These are phyloP conservation scores for Lordiphosa fenestrarum DNA, from an alignment of 2,888 invertebrate genomes.

Conservation along the genomic window DNA sequence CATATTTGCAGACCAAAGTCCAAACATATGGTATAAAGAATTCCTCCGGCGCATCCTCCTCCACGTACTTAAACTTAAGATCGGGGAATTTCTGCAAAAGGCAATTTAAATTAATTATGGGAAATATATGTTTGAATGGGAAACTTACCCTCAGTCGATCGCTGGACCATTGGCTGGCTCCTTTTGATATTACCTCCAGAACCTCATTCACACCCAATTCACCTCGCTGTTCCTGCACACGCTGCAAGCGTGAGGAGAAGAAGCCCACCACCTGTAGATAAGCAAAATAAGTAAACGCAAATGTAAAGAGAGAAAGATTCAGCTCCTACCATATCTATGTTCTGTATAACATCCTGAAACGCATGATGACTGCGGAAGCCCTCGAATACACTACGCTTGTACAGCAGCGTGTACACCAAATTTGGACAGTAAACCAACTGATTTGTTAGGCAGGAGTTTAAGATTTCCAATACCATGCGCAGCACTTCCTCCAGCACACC, in stretches of 20 bases:
- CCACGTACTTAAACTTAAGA: slow-evolving; percentile 98
- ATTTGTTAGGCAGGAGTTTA: slow-evolving; percentile 95
- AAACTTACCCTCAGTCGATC: slow-evolving; percentile 91
- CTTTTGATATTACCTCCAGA: slow-evolving; percentile 92
- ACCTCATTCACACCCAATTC: slow-evolving; percentile 93
- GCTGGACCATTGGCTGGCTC: slow-evolving; percentile 95
- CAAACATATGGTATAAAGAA: slow-evolving; percentile 99
- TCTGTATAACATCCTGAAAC: slow-evolving; percentile 96
- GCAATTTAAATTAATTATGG: not conserved
- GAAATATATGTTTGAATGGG: too few species aligned
- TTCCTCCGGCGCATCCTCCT: slow-evolving; percentile 98
- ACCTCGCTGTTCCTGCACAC: slow-evolving; percentile 84
- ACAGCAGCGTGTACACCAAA: slow-evolving; percentile 96
- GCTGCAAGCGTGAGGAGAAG: slow-evolving; percentile 83
- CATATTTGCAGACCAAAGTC: slow-evolving; percentile 89
- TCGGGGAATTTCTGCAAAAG: slow-evolving; percentile 97
- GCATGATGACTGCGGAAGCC: slow-evolving; percentile 92
- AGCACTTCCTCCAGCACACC: slow-evolving; percentile 97
- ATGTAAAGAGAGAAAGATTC: too few species aligned
- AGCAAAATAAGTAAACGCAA: not conserved
- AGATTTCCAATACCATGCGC: slow-evolving; percentile 97
- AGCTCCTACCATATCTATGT: slow-evolving; percentile 90
- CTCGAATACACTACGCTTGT: slow-evolving; percentile 94
- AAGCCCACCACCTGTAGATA: slow-evolving; percentile 83
- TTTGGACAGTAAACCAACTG: slow-evolving; percentile 94